Evolutionary conservation across 2,113 vertebrate genomes (phyloP).

Genomic region (Alosa alosa): DNA sequence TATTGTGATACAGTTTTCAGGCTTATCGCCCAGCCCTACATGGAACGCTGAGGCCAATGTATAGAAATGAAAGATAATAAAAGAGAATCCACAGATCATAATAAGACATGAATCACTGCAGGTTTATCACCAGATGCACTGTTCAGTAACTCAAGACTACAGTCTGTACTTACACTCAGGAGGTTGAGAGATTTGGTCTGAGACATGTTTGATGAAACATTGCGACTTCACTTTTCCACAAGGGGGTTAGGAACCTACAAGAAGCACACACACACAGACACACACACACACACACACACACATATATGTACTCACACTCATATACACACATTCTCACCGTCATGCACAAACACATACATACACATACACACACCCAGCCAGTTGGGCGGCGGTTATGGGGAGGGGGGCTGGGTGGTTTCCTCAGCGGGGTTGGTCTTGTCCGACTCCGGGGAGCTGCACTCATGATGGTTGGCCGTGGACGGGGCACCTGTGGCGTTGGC

Average conservation of each 20-base stretch:
- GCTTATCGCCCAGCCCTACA: too few species aligned
- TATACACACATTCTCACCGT: neutral
- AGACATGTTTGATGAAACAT: neutral
- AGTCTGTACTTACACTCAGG: neutral
- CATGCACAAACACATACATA: neutral
- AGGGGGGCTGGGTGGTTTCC: neutral
- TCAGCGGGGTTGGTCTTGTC: neutral
- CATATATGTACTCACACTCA: neutral
- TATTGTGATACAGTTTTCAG: too few species aligned
- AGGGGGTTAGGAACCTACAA: neutral
- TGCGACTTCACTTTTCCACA: neutral
- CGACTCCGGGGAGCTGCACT: neutral
- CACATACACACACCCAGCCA: neutral
- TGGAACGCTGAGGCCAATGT: neutral
- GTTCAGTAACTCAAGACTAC: neutral
- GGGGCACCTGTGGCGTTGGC: neutral
- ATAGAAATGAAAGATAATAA: neutral
- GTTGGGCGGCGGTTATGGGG: neutral
- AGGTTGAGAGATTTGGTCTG: neutral
- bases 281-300: neutral
- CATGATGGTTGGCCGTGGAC: neutral
- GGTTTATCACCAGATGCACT: neutral
- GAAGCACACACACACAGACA: neutral
- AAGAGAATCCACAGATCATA: neutral
- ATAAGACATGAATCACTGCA: neutral